phyloP scores from a whole-genome alignment of 2,113 vertebrate genomes.

The Forbesichthys agassizii region DNA sequence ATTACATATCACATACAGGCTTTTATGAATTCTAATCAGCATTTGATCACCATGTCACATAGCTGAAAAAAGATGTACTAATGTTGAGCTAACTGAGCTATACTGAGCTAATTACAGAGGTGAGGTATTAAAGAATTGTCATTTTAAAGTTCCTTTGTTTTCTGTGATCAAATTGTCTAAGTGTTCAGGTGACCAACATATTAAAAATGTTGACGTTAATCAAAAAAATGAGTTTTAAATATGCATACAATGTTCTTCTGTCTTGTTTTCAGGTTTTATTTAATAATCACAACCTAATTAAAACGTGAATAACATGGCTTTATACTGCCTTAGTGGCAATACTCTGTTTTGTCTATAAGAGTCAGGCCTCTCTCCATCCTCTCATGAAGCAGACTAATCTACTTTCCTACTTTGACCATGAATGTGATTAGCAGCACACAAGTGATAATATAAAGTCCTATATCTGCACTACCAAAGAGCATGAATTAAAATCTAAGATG shows the following conservation, averaged over 20 bases:
- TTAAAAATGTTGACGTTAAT: no score
- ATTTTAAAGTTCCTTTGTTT: no score
- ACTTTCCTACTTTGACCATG: conserved; percentile 69
- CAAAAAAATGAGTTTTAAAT: no score
- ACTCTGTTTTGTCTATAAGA: conserved; percentile 47
- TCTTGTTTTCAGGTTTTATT: not conserved
- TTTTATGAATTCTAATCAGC: conserved; percentile 37
- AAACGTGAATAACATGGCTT: conserved; percentile 15
- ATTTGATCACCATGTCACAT: conserved; percentile 3
- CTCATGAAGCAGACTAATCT: conserved; percentile 63
- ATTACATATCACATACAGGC: conserved; percentile 39
- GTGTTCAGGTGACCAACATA: not conserved
- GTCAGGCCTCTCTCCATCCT: conserved; percentile 44
- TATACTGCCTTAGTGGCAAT: conserved; percentile 36
- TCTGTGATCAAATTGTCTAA: not conserved
- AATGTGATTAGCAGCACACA: conserved; percentile 74
- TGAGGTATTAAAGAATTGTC: not conserved
- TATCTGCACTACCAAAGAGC: conserved; percentile 59
- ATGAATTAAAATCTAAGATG: conserved; percentile 70
- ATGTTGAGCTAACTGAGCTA: not conserved
- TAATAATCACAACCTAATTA: no score
- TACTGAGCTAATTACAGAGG: not conserved
- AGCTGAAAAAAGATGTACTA: conserved; percentile 1
- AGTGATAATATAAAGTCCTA: conserved; percentile 66
- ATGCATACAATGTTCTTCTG: no score